phyloP scores from a whole-genome alignment of 2,888 invertebrate species.

The Dendrolimus pini region DNA sequence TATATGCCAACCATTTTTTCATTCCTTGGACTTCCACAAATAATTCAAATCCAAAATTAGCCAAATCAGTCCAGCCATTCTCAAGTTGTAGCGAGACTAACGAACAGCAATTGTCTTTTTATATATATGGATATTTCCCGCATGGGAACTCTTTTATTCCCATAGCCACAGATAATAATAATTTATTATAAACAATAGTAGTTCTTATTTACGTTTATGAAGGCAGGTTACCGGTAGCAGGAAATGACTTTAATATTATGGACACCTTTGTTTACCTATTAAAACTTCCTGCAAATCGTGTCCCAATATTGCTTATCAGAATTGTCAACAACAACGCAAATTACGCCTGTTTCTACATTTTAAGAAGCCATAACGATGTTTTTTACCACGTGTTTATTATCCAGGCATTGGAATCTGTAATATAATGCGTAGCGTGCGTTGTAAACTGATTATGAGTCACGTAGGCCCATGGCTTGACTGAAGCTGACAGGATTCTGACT shows the following conservation, averaged over 20 bases:
- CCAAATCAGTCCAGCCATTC: too few relatives aligned
- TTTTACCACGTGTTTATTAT: not conserved
- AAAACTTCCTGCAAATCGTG: not conserved
- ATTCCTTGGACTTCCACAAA: too few relatives aligned
- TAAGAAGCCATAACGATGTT: not conserved
- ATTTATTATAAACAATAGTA: not conserved
- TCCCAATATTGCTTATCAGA: not conserved
- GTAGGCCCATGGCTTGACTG: not conserved
- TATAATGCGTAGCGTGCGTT: conserved; percentile 4
- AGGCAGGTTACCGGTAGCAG: not conserved
- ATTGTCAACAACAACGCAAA: not conserved
- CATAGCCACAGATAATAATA: too few relatives aligned
- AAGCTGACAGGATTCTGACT: too few relatives aligned
- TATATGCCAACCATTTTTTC: too few relatives aligned
- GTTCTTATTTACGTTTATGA: not conserved
- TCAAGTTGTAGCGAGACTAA: too few relatives aligned
- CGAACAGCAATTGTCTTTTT: too few relatives aligned
- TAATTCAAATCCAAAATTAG: too few relatives aligned
- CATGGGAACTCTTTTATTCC: too few relatives aligned
- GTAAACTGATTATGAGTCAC: conserved; percentile 10
- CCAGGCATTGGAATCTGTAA: not conserved
- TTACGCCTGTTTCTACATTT: not conserved
- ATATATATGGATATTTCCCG: too few relatives aligned
- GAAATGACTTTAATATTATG: not conserved
- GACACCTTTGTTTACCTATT: not conserved